These are phyloP conservation scores for Platichthys stellatus DNA, from an alignment of 2,113 vertebrate genomes.

Conservation along the genomic window DNA sequence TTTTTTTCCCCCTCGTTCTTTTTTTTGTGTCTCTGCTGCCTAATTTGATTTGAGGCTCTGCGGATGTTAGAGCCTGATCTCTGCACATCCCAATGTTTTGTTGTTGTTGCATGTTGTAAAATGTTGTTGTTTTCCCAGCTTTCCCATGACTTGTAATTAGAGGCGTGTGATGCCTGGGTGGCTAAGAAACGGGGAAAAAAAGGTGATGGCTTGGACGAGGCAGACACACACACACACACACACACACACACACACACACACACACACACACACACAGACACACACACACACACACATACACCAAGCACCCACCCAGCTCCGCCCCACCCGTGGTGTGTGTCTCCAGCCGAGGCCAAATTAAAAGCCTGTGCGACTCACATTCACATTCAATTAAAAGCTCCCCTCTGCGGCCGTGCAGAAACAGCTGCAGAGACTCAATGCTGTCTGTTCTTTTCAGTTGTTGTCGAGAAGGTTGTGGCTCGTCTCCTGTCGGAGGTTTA, in stretches of 20 bases:
- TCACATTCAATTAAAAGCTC: constrained; percentile 84
- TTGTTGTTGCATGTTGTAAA: constrained; percentile 32
- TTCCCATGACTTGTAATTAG: constrained; percentile 68
- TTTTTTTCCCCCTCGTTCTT: neutral
- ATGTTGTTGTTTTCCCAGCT: constrained; percentile 50
- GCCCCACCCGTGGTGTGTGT: constrained; percentile 37
- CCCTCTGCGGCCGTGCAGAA: constrained; percentile 75
- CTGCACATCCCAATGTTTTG: constrained; percentile 45
- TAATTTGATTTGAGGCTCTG: constrained; percentile 60
- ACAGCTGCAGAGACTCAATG: constrained; percentile 82
- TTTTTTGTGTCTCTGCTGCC: constrained; percentile 9
- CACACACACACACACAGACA: neutral
- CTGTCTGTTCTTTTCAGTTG: constrained; percentile 74
- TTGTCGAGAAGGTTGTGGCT: constrained; percentile 55
- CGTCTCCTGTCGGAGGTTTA: constrained; percentile 44
- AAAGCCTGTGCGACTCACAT: constrained; percentile 81
- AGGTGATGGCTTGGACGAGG: constrained; percentile 25
- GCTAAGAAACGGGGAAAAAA: neutral
- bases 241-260: too few species aligned
- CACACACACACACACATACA: too few species aligned
- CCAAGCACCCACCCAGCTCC: neutral
- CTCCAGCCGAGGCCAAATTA: constrained; percentile 78
- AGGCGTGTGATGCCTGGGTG: constrained; percentile 53
- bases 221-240: neutral
- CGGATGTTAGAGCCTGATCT: constrained; percentile 53